phyloP scores from a whole-genome alignment of 2,113 vertebrate species.

The Apaloderma vittatum region DNA sequence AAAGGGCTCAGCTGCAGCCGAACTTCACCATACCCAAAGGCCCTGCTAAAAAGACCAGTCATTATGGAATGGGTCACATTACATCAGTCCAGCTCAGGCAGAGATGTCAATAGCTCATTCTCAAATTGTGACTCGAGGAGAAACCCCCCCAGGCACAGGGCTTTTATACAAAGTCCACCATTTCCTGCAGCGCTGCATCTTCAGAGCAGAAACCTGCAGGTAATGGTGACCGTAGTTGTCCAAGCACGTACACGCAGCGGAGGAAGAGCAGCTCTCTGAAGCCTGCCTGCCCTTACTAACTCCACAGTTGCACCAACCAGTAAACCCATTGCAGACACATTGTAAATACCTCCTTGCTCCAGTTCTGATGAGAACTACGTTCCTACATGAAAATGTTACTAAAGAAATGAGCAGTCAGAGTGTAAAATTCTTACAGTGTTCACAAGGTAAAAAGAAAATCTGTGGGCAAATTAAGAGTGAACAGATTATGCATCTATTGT shows the following conservation, averaged over 20 bases:
- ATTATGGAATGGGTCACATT: neutral
- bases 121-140: neutral
- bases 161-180: neutral
- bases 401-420: neutral
- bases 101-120: neutral
- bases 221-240: neutral
- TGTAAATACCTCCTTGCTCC: neutral
- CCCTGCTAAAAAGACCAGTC: neutral
- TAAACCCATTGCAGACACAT: neutral
- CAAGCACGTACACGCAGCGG: neutral
- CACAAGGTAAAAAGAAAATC: neutral
- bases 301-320: fast-evolving
- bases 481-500: neutral
- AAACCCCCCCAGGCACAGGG: neutral
- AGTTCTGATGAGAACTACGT: neutral
- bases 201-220: neutral
- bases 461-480: neutral
- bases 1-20: neutral
- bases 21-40: neutral
- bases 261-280: neutral
- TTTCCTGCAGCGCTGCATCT: neutral
- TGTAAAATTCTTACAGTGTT: neutral
- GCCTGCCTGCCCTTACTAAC: neutral
- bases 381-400: neutral
- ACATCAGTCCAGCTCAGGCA: neutral